Conservation (phyloP, 2,113 vertebrate genomes). For the Chauna torquata region DNA sequence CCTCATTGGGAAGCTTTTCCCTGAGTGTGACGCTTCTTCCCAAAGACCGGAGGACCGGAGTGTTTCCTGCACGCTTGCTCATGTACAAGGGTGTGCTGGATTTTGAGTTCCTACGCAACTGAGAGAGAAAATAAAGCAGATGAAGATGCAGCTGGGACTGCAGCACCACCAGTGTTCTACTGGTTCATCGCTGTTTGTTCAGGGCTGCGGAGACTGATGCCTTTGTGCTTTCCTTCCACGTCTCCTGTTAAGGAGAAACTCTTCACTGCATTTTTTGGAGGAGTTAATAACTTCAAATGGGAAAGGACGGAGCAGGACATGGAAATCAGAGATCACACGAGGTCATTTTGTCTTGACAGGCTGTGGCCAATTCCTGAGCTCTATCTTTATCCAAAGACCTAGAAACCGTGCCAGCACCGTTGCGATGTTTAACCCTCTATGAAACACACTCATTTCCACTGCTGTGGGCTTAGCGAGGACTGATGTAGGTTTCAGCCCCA, state of each 20-base stretch:
- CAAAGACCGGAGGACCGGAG: neutral
- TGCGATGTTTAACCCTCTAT: neutral
- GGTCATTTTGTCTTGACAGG: neutral
- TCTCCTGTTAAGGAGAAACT: neutral
- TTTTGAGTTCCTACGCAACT: neutral
- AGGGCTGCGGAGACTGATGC: neutral
- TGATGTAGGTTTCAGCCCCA: neutral
- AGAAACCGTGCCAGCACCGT: slow-evolving; percentile 21
- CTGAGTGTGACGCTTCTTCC: neutral
- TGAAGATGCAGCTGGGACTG: neutral
- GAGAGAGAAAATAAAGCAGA: neutral
- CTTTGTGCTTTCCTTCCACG: neutral
- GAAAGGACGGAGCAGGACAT: slow-evolving; percentile 32
- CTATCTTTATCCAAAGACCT: slow-evolving; percentile 12
- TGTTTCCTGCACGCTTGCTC: neutral
- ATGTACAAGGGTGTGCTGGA: too few species aligned
- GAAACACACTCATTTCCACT: slow-evolving; percentile 1
- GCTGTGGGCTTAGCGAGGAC: neutral
- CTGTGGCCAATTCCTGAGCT: neutral
- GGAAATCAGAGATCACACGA: neutral
- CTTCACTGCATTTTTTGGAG: rapidly evolving
- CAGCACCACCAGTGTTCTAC: neutral
- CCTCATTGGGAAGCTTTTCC: neutral
- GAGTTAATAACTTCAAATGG: neutral
- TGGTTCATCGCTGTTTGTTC: rapidly evolving